Evolutionary conservation across 2,797 vertebrate species (phyloP).

Genomic region (Clamator glandarius): DNA sequence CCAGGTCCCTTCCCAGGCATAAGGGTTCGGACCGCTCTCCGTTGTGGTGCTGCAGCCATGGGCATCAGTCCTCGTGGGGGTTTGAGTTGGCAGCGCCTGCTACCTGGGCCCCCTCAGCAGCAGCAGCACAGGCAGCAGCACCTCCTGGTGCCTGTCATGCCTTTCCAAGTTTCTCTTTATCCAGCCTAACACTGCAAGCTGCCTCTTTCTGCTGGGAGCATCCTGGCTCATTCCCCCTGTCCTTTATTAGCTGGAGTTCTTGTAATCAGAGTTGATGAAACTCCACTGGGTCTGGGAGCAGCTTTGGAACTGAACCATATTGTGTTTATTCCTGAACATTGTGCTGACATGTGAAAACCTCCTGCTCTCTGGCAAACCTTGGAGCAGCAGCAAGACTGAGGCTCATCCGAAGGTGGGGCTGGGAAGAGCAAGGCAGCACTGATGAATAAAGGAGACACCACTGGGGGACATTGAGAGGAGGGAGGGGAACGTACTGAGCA

Average conservation of each 20-base stretch:
- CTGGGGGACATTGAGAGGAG: neutral
- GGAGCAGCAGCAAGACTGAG: neutral
- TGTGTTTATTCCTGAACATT: neutral
- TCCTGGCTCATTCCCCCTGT: neutral
- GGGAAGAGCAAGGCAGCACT: neutral
- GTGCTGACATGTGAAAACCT: slow-evolving; percentile 16
- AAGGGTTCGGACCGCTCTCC: rapidly evolving
- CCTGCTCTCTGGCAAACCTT: slow-evolving; percentile 6
- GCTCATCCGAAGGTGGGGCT: neutral
- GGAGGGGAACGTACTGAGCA: neutral
- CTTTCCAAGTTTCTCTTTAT: neutral
- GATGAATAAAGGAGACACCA: neutral
- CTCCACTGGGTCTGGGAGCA: slow-evolving; percentile 30
- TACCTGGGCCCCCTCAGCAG: neutral
- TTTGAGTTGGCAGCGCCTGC: neutral
- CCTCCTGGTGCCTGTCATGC: neutral
- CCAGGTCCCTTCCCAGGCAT: neutral
- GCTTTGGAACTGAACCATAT: slow-evolving; percentile 16
- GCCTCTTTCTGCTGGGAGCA: neutral
- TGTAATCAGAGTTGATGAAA: slow-evolving; percentile 14
- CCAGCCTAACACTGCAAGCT: neutral
- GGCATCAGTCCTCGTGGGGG: neutral
- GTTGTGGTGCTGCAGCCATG: rapidly evolving
- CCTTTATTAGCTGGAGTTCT: slow-evolving; percentile 3
- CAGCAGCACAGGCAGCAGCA: neutral